Base-by-base conservation (phyloP, 2,888 invertebrate genomes). In the Agrochola macilenta region DNA sequence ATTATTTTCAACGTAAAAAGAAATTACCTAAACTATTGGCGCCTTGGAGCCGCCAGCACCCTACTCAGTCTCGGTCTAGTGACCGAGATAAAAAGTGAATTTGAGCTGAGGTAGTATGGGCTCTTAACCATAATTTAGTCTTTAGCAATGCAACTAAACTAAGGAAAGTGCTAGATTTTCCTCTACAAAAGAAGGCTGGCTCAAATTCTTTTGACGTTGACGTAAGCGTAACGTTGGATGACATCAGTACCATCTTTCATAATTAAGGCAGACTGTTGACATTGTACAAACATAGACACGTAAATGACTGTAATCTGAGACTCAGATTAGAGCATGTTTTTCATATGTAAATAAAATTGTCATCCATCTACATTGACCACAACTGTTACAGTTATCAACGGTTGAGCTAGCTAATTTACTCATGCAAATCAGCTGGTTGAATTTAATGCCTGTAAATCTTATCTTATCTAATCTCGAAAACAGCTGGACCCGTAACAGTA, bases 381-480 rank as follows among this genome's bases (percentile, higher is more conserved):
- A 46, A 63, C 14, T 23, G 17, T 49, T 65, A 54, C 78, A 78
- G 54, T 60, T 60, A 52, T 57, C 12, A 35, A n/a, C 39, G n/a
- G 26, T 30, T 26, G 35, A 58, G 43, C 60, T 30, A 54, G 49
- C 20, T 69, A 46, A 79, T 79, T 79, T 49, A 79, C 35, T 69
- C 17, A 74, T 63, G 63, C 81, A 84, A 82, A 68, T 85, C 63
- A 64, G 43, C 54, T 60, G 54, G 35, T 68, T 64, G 20, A 30
- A 82, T 12, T 71, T 3, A 76, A 81, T 69, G 35, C 14, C 54
- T 52, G 63, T 58, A 71, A 84, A 60, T 39, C 39, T 39, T 39
- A 39, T 83, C 63, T 72, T 64, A 81, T 81, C 79, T 81, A 17
- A 85, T 85, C 82, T 85, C 12, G 14, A 7, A 61, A 81, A 82